Base-by-base conservation (phyloP, 2,888 invertebrate species). In the Plebejus melissa region DNA sequence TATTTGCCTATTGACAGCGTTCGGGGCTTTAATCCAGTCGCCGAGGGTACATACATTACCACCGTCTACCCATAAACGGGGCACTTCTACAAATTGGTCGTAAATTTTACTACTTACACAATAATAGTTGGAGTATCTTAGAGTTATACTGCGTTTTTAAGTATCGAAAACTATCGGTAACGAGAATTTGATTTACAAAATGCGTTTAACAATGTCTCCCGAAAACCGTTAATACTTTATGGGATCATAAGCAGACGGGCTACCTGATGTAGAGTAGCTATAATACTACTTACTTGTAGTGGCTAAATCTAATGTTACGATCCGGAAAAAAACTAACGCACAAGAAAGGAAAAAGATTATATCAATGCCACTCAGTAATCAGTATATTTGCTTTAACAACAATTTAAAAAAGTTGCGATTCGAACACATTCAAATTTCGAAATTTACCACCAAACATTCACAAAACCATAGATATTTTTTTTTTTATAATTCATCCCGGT, bases 61-160 rank as follows among this genome's bases (percentile, higher is more conserved):
- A 13, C 36, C 69, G n/a, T 54, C 28, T 50, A 65, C 22, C 75
- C 54, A n/a, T 70, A 69, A 75, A 70, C 46, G 84, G 82, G 85
- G 83, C 88, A 89, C 90, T 89, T 86, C 83, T 86, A 86, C 87
- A 88, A 90, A 90, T 90, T 90, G 90, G 81, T 88, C 88, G 87
- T 91, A 90, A 90, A 90, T 89, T 86, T 85, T 82, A 78, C 74
- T 80, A 65, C 32, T 65, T 58, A 65, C 32, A 36, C 13, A 65
- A 65, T 65, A 65, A 36, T 28, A 60, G 60, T 28, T 65, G 32
- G 65, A 65, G 65, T 65, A 16, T 65, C 65, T 65, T 5, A 0
- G 32, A 65, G 65, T 36, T 65, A 22, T 22, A 65, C 5, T 32
- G 65, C 65, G 65, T 65, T 65, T 65, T 65, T 65, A 65, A 65